phyloP scores from a whole-genome alignment of 2,797 vertebrate genomes.

The Aphelocoma californica region DNA sequence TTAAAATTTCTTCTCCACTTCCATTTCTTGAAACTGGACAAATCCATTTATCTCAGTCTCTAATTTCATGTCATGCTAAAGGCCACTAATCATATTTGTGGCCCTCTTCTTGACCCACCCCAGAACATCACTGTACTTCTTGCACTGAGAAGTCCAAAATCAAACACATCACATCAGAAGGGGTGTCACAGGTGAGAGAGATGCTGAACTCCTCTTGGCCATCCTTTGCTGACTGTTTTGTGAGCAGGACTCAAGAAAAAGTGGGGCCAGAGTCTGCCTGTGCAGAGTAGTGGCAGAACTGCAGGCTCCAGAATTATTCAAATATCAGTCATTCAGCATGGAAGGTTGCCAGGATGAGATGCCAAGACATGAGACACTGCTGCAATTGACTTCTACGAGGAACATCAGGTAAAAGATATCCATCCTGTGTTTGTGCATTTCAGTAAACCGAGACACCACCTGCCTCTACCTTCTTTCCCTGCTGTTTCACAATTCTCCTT shows the following conservation, averaged over 20 bases:
- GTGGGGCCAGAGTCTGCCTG: neutral
- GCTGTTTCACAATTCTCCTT: neutral
- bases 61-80: neutral
- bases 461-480: neutral
- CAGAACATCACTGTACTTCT: neutral
- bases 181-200: neutral
- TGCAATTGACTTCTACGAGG: fast-evolving
- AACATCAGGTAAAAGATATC: neutral
- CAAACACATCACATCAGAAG: neutral
- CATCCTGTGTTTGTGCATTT: neutral
- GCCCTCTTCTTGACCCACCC: neutral
- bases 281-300: neutral
- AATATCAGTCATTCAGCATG: neutral
- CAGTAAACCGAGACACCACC: neutral
- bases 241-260: neutral
- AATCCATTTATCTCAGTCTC: neutral
- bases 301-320: neutral
- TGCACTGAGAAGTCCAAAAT: neutral
- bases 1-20: neutral
- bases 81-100: neutral
- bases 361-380: neutral
- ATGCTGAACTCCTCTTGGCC: neutral
- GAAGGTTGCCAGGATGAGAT: neutral
- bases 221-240: neutral
- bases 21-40: neutral